Conservation (phyloP, 1,140 invertebrate genomes). For the Panagrolaimus sp. region DNA sequence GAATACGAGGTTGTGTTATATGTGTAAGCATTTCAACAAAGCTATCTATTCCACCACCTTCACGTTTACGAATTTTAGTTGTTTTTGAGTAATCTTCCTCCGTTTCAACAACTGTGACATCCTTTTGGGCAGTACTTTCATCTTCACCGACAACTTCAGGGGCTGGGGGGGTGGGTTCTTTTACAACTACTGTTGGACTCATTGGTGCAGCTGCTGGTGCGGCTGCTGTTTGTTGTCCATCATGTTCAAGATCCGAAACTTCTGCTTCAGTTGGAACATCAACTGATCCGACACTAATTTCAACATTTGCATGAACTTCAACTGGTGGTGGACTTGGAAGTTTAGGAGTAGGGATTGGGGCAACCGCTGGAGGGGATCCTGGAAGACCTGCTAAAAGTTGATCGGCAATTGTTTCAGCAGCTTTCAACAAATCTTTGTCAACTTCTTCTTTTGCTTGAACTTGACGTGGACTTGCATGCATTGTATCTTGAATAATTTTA, state of each 20-base stretch:
- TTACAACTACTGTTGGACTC: neutral
- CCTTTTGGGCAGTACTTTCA: too few relatives aligned
- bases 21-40: constrained; percentile 16
- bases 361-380: neutral
- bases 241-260: constrained; percentile 1
- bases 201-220: neutral
- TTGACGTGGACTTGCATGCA: neutral
- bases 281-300: neutral
- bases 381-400: neutral
- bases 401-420: neutral
- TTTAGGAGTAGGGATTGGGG: too few relatives aligned
- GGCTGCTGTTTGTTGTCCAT: neutral
- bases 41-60: constrained; percentile 29
- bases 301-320: neutral
- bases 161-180: neutral
- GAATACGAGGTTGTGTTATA: constrained; percentile 12
- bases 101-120: constrained; percentile 10
- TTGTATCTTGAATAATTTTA: constrained; percentile 21
- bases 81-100: constrained; percentile 42
- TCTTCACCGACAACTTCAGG: neutral
- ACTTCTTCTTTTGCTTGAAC: constrained; percentile 16
- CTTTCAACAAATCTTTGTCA: neutral
- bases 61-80: constrained; percentile 29
- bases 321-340: neutral
- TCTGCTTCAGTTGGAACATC: constrained; percentile 6